These are phyloP conservation scores for Girardia tigrina DNA, from an alignment of 2,888 invertebrate species.

Conservation along the genomic window DNA sequence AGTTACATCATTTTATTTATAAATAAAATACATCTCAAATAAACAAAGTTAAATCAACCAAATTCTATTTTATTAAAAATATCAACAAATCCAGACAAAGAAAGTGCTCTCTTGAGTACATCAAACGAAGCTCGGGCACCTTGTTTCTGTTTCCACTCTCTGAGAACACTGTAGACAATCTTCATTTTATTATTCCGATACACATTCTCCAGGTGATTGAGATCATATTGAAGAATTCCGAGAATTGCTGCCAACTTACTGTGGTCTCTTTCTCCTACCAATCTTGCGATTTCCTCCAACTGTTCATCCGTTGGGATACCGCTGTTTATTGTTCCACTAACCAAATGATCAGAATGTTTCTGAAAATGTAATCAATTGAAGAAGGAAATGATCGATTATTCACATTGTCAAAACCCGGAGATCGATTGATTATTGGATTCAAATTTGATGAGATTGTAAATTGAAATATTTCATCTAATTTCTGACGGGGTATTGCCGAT, in stretches of 20 bases:
- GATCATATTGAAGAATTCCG: constrained; percentile 35
- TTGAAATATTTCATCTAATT: background rate
- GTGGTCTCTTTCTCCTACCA: constrained; percentile 40
- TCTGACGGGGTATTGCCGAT: background rate
- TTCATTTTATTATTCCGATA: constrained; percentile 27
- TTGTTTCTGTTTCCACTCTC: constrained; percentile 42
- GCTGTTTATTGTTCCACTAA: background rate
- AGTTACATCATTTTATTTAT: too few species aligned
- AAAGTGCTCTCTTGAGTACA: constrained; percentile 42
- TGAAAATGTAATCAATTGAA: background rate
- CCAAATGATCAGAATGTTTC: too few species aligned
- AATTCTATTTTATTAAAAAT: background rate
- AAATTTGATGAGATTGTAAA: background rate
- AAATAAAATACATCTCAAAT: too few species aligned
- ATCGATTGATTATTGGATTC: background rate
- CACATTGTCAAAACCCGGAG: background rate
- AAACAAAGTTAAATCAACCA: background rate
- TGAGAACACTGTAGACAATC: constrained; percentile 42
- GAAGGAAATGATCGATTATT: background rate
- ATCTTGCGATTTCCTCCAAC: constrained; percentile 41
- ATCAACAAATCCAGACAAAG: background rate
- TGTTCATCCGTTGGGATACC: constrained; percentile 41
- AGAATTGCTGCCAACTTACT: constrained; percentile 37
- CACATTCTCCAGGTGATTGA: constrained; percentile 28
- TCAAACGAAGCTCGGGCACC: constrained; percentile 40